Evolutionary conservation across 2,888 invertebrate genomes (phyloP).

Genomic region (Steinernema hermaphroditum): DNA sequence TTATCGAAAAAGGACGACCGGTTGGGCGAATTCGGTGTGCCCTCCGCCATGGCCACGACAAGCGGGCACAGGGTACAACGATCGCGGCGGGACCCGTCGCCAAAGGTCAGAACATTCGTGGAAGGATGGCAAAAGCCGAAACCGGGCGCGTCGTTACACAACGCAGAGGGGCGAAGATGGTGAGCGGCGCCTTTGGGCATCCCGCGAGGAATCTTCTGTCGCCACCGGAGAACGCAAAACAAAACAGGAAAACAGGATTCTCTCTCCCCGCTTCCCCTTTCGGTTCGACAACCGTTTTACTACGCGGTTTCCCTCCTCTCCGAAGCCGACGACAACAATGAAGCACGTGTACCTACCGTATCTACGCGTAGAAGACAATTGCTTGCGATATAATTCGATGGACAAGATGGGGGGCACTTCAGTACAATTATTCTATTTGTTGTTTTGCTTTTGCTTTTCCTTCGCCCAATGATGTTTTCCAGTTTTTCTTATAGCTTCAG

Average conservation of each 20-base stretch:
- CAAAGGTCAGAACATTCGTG: background rate
- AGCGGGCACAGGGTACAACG: background rate
- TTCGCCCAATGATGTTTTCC: too few species aligned
- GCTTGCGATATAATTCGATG: too few species aligned
- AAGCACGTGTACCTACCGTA: too few species aligned
- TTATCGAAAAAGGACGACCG: too few species aligned
- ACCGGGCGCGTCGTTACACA: background rate
- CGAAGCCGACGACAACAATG: too few species aligned
- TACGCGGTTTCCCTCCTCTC: background rate
- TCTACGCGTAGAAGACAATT: too few species aligned
- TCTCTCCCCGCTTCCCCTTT: background rate
- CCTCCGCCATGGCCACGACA: too few species aligned
- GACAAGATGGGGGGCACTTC: too few species aligned
- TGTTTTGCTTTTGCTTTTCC: too few species aligned
- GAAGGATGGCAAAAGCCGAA: background rate
- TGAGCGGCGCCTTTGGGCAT: background rate
- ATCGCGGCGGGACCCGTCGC: background rate
- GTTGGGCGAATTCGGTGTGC: too few species aligned
- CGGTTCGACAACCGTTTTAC: constrained; percentile 12
- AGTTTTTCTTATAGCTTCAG: too few species aligned
- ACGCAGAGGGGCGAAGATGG: background rate
- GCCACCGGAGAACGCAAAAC: background rate
- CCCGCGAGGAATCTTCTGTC: background rate
- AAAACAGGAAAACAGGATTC: background rate
- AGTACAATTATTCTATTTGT: too few species aligned